Conservation (phyloP, 2,113 vertebrate genomes). For the Phaethon lepturus region DNA sequence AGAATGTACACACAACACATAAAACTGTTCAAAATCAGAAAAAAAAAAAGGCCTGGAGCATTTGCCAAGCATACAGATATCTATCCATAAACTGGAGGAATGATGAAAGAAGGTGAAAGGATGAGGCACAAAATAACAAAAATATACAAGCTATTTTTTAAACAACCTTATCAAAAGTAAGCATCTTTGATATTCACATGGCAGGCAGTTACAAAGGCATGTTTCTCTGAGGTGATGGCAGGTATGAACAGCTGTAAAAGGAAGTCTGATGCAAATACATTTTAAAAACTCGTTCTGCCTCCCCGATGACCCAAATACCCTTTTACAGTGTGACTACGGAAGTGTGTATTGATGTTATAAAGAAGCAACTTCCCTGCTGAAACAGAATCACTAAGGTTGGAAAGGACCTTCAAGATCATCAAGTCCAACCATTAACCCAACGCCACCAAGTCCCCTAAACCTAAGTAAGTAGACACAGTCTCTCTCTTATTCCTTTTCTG, state of each 20-base stretch:
- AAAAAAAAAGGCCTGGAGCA: not conserved
- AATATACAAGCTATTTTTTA: not conserved
- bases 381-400: not conserved
- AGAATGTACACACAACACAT: not conserved
- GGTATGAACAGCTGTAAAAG: not conserved
- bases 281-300: not conserved
- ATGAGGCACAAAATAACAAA: not conserved
- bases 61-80: not conserved
- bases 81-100: not conserved
- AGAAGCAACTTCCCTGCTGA: not conserved
- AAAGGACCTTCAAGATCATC: too few species aligned
- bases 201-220: not conserved
- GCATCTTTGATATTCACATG: not conserved
- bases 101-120: not conserved
- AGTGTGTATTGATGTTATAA: fast-evolving
- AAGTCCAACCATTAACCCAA: too few species aligned
- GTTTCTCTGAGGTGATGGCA: not conserved
- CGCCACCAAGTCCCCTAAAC: too few species aligned
- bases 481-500: not conserved
- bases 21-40: not conserved
- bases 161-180: not conserved
- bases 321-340: not conserved
- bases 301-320: not conserved
- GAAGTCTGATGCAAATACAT: not conserved
- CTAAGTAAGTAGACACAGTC: too few species aligned